phyloP scores from a whole-genome alignment of 2,888 invertebrate genomes.

The Endotricha flammealis region DNA sequence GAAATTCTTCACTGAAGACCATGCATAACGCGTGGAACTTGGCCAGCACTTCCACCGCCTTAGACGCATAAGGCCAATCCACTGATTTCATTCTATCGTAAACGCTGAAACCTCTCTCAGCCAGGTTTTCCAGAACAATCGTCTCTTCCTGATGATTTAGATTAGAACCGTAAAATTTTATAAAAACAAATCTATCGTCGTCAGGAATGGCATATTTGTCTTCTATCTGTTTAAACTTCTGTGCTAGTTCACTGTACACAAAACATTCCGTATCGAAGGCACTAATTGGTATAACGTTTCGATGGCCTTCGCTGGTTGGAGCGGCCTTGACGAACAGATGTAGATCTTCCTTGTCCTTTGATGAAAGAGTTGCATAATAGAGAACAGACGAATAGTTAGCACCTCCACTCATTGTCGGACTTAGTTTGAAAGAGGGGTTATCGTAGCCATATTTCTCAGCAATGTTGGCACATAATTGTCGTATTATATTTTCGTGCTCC shows the following conservation, averaged over 20 bases:
- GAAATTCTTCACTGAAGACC: constrained; percentile 27
- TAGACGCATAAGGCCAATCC: constrained; percentile 26
- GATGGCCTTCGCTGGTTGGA: constrained; percentile 19
- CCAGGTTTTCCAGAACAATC: constrained; percentile 44
- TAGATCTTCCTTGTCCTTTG: constrained; percentile 12
- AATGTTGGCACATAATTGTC: constrained; percentile 9
- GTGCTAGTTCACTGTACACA: constrained; percentile 7
- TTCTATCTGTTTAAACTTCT: constrained; percentile 18
- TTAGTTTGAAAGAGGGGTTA: constrained; percentile 8
- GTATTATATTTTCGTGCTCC: constrained; percentile 5
- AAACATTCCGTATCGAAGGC: constrained; percentile 24
- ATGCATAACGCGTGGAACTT: constrained; percentile 36
- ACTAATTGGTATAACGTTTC: constrained; percentile 4
- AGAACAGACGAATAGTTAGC: constrained; percentile 21
- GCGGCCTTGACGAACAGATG: constrained; percentile 26
- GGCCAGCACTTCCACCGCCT: constrained; percentile 25
- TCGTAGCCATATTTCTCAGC: constrained; percentile 11
- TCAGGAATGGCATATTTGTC: constrained; percentile 27
- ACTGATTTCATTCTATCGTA: constrained; percentile 27
- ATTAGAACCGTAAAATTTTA: constrained; percentile 35
- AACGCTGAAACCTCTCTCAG: constrained; percentile 30
- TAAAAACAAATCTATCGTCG: constrained; percentile 30
- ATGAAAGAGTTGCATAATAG: constrained; percentile 12
- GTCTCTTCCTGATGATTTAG: constrained; percentile 31
- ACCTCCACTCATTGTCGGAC: constrained; percentile 17